A percentile compares a stretch with the other conserved stretches of the same genome.
These are phyloP conservation scores for Tetragonisca angustula DNA, from an alignment of 2,888 invertebrate species.

Conservation along the genomic window DNA sequence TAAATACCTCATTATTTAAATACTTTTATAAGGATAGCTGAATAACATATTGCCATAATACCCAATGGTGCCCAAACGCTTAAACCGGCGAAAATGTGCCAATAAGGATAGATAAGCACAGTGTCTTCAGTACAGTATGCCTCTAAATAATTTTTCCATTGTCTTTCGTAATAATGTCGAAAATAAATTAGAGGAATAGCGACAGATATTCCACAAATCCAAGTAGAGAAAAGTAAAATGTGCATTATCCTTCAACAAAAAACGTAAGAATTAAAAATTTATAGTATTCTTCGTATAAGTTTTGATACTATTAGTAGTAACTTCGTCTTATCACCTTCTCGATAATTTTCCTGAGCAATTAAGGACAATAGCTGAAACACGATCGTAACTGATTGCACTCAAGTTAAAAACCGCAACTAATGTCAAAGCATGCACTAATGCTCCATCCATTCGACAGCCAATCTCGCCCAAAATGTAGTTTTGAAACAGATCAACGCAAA, in stretches of 20 bases:
- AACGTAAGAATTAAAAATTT: slow-evolving; percentile 2
- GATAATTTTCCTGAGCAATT: slow-evolving; percentile 71
- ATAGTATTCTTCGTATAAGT: background rate
- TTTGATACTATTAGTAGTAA: background rate
- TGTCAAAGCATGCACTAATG: slow-evolving; percentile 89
- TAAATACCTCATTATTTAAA: slow-evolving; percentile 10
- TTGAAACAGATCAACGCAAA: slow-evolving; percentile 91
- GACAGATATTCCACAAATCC: slow-evolving; percentile 88
- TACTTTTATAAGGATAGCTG: slow-evolving; percentile 89
- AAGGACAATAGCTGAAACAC: slow-evolving; percentile 91
- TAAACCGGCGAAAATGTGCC: slow-evolving; percentile 90
- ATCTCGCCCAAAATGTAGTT: slow-evolving; percentile 90
- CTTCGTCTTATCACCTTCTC: slow-evolving; percentile 54
- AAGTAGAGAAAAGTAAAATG: slow-evolving; percentile 88
- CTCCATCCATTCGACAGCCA: slow-evolving; percentile 92
- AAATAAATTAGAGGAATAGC: slow-evolving; percentile 88
- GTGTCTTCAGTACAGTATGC: slow-evolving; percentile 90
- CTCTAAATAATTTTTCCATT: slow-evolving; percentile 91
- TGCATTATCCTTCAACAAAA: slow-evolving; percentile 85
- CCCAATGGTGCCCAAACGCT: slow-evolving; percentile 92
- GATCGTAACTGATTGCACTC: slow-evolving; percentile 92
- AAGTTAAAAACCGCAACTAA: slow-evolving; percentile 92
- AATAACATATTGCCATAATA: slow-evolving; percentile 90
- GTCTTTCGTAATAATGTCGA: slow-evolving; percentile 88
- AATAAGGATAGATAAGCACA: slow-evolving; percentile 88